These are phyloP conservation scores for Tyrannus savana DNA, from an alignment of 2,113 vertebrate species.

Conservation along the genomic window DNA sequence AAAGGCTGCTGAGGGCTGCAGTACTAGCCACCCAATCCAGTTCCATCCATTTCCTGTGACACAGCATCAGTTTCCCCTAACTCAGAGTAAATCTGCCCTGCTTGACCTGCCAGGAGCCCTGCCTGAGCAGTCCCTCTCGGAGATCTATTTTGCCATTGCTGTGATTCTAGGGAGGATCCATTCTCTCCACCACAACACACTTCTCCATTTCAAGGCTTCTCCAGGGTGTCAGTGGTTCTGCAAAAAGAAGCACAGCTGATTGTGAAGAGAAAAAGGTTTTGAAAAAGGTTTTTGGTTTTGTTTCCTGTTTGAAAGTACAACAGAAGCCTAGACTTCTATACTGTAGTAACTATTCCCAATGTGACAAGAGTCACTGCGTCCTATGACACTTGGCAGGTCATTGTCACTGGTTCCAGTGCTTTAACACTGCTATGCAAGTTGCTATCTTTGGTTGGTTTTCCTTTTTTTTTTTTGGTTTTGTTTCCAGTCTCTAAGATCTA, in stretches of 20 bases:
- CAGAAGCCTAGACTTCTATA: not conserved
- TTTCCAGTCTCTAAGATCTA: not conserved
- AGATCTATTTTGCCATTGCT: not conserved
- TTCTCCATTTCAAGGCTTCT: not conserved
- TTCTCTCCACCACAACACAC: not conserved
- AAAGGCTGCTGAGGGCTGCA: not conserved
- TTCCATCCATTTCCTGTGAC: not conserved
- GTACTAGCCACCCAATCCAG: not conserved
- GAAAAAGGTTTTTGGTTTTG: no score
- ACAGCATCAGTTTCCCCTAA: not conserved
- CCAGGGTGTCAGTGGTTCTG: not conserved
- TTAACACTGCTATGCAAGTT: not conserved
- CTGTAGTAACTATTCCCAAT: not conserved
- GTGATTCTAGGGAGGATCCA: not conserved
- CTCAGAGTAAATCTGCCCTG: not conserved
- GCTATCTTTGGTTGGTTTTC: accelerated
- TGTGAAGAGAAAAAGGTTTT: not conserved
- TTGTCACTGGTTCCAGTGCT: not conserved
- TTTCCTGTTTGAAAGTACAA: not conserved
- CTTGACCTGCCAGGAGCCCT: accelerated
- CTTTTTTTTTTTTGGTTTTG: not conserved
- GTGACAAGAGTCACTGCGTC: not conserved
- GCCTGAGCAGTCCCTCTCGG: not conserved
- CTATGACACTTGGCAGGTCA: not conserved
- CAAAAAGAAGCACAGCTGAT: not conserved